Conservation (phyloP, 2,797 vertebrate genomes). For the Myotis myotis region DNA sequence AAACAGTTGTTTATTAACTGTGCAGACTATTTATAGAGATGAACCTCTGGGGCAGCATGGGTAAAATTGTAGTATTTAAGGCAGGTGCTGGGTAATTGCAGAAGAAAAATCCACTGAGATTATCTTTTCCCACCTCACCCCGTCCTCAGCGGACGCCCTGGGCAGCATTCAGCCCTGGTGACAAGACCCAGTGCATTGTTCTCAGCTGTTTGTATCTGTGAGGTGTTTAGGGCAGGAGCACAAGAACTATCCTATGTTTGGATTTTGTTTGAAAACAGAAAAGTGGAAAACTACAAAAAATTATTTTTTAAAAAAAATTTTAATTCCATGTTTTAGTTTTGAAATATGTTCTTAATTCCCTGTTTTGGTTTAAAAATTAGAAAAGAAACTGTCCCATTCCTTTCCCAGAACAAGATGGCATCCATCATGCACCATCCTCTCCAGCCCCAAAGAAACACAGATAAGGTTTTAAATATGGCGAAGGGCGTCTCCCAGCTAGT, state of each 20-base stretch:
- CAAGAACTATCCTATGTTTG: background rate
- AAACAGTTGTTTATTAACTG: background rate
- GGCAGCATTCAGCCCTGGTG: background rate
- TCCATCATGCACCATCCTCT: background rate
- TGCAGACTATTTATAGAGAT: background rate
- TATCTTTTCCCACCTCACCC: background rate
- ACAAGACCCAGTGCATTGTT: background rate
- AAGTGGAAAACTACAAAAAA: background rate
- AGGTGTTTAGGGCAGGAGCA: background rate
- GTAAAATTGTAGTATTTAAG: background rate
- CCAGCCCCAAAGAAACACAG: background rate
- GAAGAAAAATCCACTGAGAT: background rate
- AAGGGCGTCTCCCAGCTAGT: slow-evolving; percentile 20
- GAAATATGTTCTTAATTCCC: background rate
- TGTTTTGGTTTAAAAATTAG: slow-evolving; percentile 40
- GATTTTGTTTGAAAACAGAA: slow-evolving; percentile 25
- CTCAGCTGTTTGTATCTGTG: background rate
- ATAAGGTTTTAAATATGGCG: background rate
- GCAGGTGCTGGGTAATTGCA: background rate
- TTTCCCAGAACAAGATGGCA: background rate
- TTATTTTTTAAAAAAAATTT: background rate
- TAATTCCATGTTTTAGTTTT: background rate
- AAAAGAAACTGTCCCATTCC: background rate
- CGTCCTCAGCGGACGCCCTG: background rate
- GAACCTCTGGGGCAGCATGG: background rate